Evolutionary conservation across 2,888 invertebrate species (phyloP).

Genomic region (Conops quadrifasciatus): DNA sequence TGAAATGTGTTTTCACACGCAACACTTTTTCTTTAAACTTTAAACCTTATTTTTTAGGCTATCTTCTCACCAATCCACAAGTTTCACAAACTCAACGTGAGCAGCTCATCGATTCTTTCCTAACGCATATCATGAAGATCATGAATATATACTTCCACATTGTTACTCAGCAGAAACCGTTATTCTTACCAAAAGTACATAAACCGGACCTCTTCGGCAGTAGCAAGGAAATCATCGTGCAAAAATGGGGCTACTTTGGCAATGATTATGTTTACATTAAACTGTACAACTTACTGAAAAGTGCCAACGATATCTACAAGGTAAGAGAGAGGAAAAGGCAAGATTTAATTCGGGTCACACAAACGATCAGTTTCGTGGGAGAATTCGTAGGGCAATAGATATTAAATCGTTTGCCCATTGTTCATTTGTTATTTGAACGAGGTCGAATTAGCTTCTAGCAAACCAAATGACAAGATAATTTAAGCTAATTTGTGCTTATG

Average conservation of each 20-base stretch:
- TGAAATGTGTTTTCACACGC: too few species aligned
- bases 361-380: too few species aligned
- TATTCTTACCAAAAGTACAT: conserved; percentile 55
- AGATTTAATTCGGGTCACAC: too few species aligned
- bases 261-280: conserved; percentile 84
- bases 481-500: too few species aligned
- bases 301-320: conserved; percentile 88
- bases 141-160: conserved; percentile 65
- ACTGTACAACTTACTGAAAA: conserved; percentile 81
- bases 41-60: conserved; percentile 8
- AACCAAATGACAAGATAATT: too few species aligned
- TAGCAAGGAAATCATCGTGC: conserved; percentile 55
- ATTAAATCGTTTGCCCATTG: too few species aligned
- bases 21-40: too few species aligned
- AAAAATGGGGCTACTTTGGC: conserved; percentile 71
- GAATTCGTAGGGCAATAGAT: too few species aligned
- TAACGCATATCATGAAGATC: conserved; percentile 62
- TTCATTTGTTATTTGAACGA: too few species aligned
- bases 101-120: conserved; percentile 53
- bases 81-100: conserved; percentile 34
- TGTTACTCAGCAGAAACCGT: conserved; percentile 62
- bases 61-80: conserved; percentile 44
- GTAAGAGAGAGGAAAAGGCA: conserved; percentile 64
- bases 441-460: too few species aligned
- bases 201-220: conserved; percentile 59